Evolutionary conservation across 2,113 vertebrate species (phyloP).

Genomic region (Uria aalge): DNA sequence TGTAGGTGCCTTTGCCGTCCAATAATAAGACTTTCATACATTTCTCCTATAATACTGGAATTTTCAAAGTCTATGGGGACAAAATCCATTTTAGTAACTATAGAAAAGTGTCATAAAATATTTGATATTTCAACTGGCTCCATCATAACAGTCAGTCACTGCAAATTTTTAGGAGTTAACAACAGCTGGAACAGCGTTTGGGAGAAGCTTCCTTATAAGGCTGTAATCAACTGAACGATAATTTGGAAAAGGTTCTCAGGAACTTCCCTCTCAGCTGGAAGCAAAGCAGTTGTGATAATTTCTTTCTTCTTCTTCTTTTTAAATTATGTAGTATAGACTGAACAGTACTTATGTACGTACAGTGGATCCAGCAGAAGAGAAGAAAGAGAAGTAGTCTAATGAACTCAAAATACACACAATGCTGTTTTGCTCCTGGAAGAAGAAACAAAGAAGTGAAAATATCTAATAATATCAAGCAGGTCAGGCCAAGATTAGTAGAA

Average conservation of each 20-base stretch:
- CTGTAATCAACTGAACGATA: background rate
- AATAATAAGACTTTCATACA: background rate
- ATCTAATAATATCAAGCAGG: background rate
- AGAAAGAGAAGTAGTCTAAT: background rate
- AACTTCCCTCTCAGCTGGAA: background rate
- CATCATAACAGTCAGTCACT: background rate
- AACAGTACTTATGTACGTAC: background rate
- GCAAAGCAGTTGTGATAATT: background rate
- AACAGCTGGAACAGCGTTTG: background rate
- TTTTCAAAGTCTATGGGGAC: background rate
- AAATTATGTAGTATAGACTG: background rate
- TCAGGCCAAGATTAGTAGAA: background rate
- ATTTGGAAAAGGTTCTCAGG: background rate
- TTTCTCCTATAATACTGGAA: background rate
- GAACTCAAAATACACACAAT: background rate
- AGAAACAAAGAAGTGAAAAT: background rate
- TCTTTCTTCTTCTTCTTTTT: background rate
- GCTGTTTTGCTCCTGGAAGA: background rate
- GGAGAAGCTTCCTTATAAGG: background rate
- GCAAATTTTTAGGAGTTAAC: background rate
- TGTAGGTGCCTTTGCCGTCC: background rate
- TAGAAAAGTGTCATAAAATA: background rate
- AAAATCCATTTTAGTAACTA: background rate
- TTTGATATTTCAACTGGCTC: background rate
- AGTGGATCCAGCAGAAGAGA: background rate